Conservation (phyloP, 2,888 invertebrate genomes). For the Sinohyriopsis cumingii region DNA sequence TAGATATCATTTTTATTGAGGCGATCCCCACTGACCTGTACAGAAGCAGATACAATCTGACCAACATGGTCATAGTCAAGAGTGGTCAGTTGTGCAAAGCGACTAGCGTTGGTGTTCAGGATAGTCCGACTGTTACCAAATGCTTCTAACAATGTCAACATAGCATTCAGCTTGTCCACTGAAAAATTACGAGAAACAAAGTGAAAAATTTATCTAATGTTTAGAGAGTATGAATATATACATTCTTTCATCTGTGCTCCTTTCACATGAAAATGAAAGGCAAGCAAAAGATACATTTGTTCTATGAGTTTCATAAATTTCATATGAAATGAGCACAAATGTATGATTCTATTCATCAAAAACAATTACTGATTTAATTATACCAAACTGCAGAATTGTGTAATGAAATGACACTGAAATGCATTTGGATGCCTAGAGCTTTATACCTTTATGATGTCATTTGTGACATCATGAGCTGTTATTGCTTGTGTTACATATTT, state of each 20-base stretch:
- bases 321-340: too few relatives aligned
- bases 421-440: too few relatives aligned
- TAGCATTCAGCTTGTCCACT: conserved; percentile 87
- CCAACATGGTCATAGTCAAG: conserved; percentile 96
- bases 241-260: too few relatives aligned
- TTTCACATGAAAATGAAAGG: not conserved
- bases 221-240: not conserved
- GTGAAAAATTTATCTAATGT: not conserved
- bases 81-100: conserved; percentile 92
- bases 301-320: too few relatives aligned
- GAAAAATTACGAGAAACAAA: conserved; percentile 67
- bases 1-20: too few relatives aligned
- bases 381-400: too few relatives aligned
- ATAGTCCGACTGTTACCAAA: conserved; percentile 92
- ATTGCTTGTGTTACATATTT: too few relatives aligned
- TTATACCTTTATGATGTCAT: too few relatives aligned
- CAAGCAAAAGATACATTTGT: not conserved
- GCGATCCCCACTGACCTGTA: conserved; percentile 78
- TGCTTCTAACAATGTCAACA: conserved; percentile 88
- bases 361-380: too few relatives aligned
- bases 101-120: conserved; percentile 89
- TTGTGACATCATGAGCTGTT: too few relatives aligned
- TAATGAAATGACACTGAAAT: too few relatives aligned
- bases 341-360: too few relatives aligned
- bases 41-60: conserved; percentile 88